Evolutionary conservation across 2,797 vertebrate genomes (phyloP), one percentile per base, ranked within the genome.

Genomic region (Galaxias olidus): DNA sequence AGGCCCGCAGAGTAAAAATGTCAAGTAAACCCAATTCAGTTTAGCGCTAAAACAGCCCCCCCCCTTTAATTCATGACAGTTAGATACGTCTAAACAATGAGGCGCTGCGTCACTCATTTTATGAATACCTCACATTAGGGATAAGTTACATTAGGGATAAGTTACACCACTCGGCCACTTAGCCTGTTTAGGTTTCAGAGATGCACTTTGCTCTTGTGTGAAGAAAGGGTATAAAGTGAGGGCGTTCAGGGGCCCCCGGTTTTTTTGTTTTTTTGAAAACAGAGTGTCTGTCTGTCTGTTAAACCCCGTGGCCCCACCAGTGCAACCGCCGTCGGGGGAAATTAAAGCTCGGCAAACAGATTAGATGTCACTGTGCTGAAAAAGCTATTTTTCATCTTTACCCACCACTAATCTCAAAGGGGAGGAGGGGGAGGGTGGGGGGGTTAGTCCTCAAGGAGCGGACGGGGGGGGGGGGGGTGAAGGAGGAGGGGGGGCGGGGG

Each of bases 301-400:
- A 64, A 59, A 72, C 80, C 81, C 78, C 71, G 14, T 79, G 69
- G 75, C 81, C 85, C 86, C 88, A 90, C 86, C 84, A 75, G 83
- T 80, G 69, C 68, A 73, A 54, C 57, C 69, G 63, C 78, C 79
- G 83, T 88, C 90, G 58, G 65, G 91, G 90, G 91, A 93, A 93
- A 93, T 92, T 92, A 92, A 90, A 89, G 80, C 86, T 87, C 78
- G 65, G 85, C 91, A 91, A 92, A 92, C 88, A 91, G 89, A 92
- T 93, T 91, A 90, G 85, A 85, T 92, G 89, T 91, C 90, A 91
- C 84, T 59, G 83, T 63, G 77, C 83, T 83, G 86, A 88, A 90
- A 90, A 91, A 17, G 74, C 80, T 81, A 89, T 92, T 90, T 92
- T 91, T 93, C 89, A 92, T 91, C 84, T 90, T 88, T 82, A 86